phyloP scores from a whole-genome alignment of 2,113 vertebrate genomes.

The Cranoglanis bouderius region DNA sequence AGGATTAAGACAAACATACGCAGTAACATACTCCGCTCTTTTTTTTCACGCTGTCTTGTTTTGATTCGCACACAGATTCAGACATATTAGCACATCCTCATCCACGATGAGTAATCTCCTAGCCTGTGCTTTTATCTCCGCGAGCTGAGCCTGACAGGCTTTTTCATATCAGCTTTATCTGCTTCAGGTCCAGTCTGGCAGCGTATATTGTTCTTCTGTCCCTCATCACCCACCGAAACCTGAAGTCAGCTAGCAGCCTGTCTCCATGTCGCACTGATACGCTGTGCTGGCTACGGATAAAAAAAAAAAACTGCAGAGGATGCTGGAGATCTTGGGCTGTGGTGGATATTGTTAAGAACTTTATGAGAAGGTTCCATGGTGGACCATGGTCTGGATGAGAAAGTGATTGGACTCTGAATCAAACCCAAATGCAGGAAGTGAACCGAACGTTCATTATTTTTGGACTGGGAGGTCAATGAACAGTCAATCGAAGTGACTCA shows the following conservation, averaged over 20 bases:
- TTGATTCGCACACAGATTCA: conserved; percentile 7
- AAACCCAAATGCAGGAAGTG: background rate
- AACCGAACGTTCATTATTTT: background rate
- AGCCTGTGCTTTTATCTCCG: background rate
- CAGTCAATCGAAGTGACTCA: background rate
- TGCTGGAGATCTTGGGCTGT: background rate
- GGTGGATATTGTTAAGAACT: background rate
- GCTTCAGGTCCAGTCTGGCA: conserved; percentile 8
- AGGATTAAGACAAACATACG: background rate
- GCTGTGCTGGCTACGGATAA: background rate
- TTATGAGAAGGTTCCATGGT: background rate
- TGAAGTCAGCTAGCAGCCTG: background rate
- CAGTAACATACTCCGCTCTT: no score
- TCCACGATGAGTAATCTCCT: background rate
- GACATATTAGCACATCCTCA: background rate
- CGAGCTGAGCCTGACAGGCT: background rate
- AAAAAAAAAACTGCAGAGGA: background rate
- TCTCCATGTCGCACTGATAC: background rate
- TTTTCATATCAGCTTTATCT: conserved; percentile 8
- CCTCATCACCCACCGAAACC: conserved; percentile 11
- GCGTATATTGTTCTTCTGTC: conserved; percentile 9
- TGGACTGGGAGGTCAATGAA: background rate
- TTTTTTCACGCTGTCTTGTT: background rate
- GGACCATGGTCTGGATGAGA: background rate
- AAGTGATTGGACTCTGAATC: background rate